These are phyloP conservation scores for Cryptoleucopteryx plumbea DNA, from an alignment of 2,113 vertebrate genomes.

Conservation along the genomic window DNA sequence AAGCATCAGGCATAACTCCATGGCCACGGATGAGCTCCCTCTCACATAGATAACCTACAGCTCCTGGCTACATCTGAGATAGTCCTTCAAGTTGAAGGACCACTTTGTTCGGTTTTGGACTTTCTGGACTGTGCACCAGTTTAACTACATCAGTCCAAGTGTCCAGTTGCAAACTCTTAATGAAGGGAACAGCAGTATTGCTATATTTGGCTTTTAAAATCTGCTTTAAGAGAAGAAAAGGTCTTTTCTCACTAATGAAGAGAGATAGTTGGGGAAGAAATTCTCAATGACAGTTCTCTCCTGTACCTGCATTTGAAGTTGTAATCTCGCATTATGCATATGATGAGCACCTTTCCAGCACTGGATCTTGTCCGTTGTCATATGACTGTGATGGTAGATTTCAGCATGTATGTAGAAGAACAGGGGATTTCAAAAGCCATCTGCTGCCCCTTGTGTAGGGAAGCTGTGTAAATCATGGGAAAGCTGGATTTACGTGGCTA, in stretches of 20 bases:
- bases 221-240: not conserved
- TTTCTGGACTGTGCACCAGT: not conserved
- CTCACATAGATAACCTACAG: not conserved
- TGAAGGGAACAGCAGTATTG: not conserved
- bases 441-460: not conserved
- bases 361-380: not conserved
- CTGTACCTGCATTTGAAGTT: not conserved
- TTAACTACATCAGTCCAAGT: not conserved
- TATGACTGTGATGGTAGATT: not conserved
- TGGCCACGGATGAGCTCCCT: not conserved
- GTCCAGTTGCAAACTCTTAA: not conserved
- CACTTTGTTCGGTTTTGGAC: not conserved
- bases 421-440: not conserved
- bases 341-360: not conserved
- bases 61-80: not conserved
- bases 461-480: not conserved
- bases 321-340: not conserved
- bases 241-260: not conserved
- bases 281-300: not conserved
- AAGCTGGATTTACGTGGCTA: not conserved
- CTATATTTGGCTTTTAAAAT: not conserved
- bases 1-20: not conserved
- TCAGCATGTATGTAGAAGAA: not conserved
- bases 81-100: not conserved
- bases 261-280: not conserved